Evolutionary conservation across 2,888 invertebrate genomes (phyloP), one percentile per base, ranked within the genome.

Genomic region (Ormyrus labotus): DNA sequence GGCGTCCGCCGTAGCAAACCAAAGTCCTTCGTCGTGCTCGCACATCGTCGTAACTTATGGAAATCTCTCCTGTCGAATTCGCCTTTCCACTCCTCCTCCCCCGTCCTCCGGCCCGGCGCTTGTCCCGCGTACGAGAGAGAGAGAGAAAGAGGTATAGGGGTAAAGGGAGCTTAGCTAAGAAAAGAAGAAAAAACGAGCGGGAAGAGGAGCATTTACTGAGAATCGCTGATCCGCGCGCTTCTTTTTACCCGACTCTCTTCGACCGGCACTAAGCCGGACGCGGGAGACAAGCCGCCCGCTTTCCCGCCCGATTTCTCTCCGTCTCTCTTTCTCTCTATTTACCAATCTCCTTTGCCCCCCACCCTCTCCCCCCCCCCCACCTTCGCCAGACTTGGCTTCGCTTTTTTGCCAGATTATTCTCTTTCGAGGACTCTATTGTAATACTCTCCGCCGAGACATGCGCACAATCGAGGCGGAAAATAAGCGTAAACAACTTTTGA

Each of bases 21-120:
- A 65, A 69, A 74, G 74, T 69, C 57, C 64, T 64, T 61, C 51
- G 61, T 61, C n/a, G 51, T 55, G 45, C 19, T 9, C 51, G 48
- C 57, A 45, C 19, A 60, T 72, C 58, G 50, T 60, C 55, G 72
- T 72, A 78, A 81, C 72, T 81, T 77, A 81, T 73, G 73, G 50
- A 81, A 78, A 81, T 81, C 73, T 72, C 72, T 55, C 48, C 71
- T 55, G 64, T 64, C 64, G 68, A 77, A 77, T 51, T 74, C 47
- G 48, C 65, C 13, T 9, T 11, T 47, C 47, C 63, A 10, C 63
- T 64, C 50, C 64, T 64, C 50, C 48, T 64, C 47, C 4, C 10
- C 47, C 47, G 34, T 51, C 53, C 19, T 19, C 57, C 34, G 58
- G 19, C 19, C 6, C 60, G 47, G 5, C 0, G 5, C 50, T n/a